phyloP scores from a whole-genome alignment of 2,888 invertebrate genomes.

The Troglohyphantes excavatus region DNA sequence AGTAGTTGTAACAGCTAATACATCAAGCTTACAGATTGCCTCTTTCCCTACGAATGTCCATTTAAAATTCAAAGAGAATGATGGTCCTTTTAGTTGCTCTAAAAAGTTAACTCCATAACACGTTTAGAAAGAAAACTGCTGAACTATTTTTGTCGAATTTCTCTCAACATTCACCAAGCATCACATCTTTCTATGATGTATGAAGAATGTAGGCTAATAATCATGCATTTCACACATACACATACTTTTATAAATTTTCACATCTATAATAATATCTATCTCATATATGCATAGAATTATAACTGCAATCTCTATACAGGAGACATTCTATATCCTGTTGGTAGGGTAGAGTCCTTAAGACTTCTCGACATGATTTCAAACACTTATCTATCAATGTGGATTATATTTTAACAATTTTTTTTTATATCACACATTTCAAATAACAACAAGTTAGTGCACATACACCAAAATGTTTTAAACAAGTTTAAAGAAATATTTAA shows the following conservation, averaged over 20 bases:
- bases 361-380: constrained; percentile 33
- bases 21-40: constrained; percentile 2
- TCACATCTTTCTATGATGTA: constrained; percentile 15
- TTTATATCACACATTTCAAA: constrained; percentile 74
- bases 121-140: not conserved
- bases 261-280: constrained; percentile 60
- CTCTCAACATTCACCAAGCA: constrained; percentile 23
- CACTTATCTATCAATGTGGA: constrained; percentile 52
- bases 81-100: not conserved
- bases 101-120: not conserved
- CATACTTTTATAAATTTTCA: constrained; percentile 50
- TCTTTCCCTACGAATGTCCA: not conserved
- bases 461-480: constrained; percentile 71
- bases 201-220: constrained; percentile 19
- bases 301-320: constrained; percentile 56
- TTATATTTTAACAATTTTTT: constrained; percentile 37
- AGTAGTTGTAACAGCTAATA: not conserved
- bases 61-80: not conserved
- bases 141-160: not conserved
- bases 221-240: constrained; percentile 51
- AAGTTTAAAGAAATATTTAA: constrained; percentile 43
- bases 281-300: constrained; percentile 47
- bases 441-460: constrained; percentile 64
- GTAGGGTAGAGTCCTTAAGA: constrained; percentile 23
- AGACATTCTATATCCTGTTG: constrained; percentile 28